Conservation (phyloP, 2,113 vertebrate genomes). For the Hippocampus barbouri region DNA sequence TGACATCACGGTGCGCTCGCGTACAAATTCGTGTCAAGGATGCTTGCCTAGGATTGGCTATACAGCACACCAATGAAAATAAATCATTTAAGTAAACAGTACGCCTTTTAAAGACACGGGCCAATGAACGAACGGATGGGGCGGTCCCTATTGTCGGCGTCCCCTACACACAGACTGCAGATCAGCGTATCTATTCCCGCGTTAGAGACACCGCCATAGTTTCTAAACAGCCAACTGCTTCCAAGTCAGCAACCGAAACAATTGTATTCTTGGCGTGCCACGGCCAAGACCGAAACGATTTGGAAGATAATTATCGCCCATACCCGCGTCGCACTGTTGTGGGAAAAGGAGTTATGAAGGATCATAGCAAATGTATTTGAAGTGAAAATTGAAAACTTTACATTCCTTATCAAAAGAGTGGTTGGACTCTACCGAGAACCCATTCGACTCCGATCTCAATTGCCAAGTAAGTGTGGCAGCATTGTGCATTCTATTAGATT, state of each 20-base stretch:
- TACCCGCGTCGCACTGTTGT: slow-evolving; percentile 20
- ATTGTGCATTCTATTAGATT: background rate
- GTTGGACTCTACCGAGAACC: slow-evolving; percentile 17
- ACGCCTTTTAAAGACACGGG: slow-evolving; percentile 17
- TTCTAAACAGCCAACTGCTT: slow-evolving; percentile 37
- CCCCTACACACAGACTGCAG: slow-evolving; percentile 30
- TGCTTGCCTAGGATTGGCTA: slow-evolving; percentile 27
- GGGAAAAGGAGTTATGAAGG: slow-evolving; percentile 6
- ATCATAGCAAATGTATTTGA: background rate
- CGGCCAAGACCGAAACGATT: slow-evolving; percentile 46
- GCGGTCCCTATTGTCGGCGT: background rate
- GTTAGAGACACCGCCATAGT: fast-evolving
- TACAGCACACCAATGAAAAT: slow-evolving; percentile 22
- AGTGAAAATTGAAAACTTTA: slow-evolving; percentile 10
- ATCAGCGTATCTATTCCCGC: slow-evolving; percentile 15
- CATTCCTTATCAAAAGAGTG: slow-evolving; percentile 12
- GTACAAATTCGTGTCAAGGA: background rate
- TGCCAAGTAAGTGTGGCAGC: slow-evolving; percentile 52
- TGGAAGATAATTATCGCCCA: slow-evolving; percentile 38
- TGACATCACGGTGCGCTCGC: background rate
- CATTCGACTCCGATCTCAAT: slow-evolving; percentile 29
- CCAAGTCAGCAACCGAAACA: slow-evolving; percentile 26
- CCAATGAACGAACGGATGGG: slow-evolving; percentile 48
- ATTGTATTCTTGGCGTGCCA: slow-evolving; percentile 19
- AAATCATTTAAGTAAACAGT: background rate